These are phyloP conservation scores for Eudasyphora cyanicolor DNA, from an alignment of 2,888 invertebrate genomes.

Conservation along the genomic window DNA sequence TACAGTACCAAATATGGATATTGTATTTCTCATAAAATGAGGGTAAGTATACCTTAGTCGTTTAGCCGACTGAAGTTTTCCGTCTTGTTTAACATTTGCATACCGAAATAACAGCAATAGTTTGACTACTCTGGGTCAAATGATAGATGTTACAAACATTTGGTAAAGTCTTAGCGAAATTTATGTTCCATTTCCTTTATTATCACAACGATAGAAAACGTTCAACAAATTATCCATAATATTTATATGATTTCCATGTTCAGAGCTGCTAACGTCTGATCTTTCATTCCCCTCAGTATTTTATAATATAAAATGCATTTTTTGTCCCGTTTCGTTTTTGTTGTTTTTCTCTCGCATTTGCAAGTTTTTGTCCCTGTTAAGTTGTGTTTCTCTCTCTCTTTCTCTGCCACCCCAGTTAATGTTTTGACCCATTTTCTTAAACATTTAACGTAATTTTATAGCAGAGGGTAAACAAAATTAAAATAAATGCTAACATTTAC, in stretches of 20 bases:
- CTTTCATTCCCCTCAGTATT: background rate
- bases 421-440: constrained; percentile 61
- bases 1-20: no score
- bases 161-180: no score
- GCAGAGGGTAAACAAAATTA: constrained; percentile 61
- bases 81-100: no score
- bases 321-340: constrained; percentile 1
- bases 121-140: no score
- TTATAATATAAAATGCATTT: background rate
- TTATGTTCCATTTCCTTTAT: no score
- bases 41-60: no score
- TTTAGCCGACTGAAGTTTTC: no score
- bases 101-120: no score
- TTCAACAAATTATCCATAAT: constrained; percentile 13
- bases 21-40: no score
- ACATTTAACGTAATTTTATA: constrained; percentile 62
- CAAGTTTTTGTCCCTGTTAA: no score
- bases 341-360: background rate
- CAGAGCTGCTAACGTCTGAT: constrained; percentile 12
- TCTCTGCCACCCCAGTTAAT: constrained; percentile 54
- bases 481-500: constrained; percentile 59
- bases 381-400: constrained; percentile 27
- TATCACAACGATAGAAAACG: background rate
- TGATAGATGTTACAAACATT: no score
- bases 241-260: background rate